Evolutionary conservation across 2,797 vertebrate species (phyloP).

Genomic region (Sciurus vulgaris): DNA sequence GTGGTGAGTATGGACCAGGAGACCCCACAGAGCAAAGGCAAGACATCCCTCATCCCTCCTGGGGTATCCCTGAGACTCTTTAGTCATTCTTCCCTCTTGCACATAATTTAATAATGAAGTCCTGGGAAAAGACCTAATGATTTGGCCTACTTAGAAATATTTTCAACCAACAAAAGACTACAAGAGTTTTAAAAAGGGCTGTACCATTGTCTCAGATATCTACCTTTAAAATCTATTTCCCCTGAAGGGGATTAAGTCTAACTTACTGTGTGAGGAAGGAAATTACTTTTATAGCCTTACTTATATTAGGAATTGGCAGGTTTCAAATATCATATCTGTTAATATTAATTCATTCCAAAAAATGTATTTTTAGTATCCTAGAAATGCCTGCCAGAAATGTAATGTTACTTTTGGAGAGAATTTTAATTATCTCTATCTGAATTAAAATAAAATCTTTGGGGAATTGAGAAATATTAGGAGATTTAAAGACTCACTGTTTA

Average conservation of each 20-base stretch:
- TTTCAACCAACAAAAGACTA: slow-evolving; percentile 17
- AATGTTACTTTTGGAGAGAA: slow-evolving; percentile 33
- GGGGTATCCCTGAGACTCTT: background rate
- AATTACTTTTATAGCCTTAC: slow-evolving; percentile 51
- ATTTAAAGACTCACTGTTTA: background rate
- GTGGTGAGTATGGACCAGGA: background rate
- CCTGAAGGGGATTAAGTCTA: background rate
- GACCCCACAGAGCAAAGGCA: background rate
- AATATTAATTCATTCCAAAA: slow-evolving; percentile 35
- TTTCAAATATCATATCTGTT: background rate
- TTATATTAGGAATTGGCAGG: slow-evolving; percentile 15
- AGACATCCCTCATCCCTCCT: background rate
- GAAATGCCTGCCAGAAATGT: slow-evolving; percentile 30
- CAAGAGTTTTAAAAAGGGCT: background rate
- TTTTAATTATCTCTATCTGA: slow-evolving; percentile 47
- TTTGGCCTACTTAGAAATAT: slow-evolving; percentile 48
- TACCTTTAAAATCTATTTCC: slow-evolving; percentile 55
- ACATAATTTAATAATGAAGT: background rate
- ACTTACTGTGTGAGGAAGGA: slow-evolving; percentile 17
- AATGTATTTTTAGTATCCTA: slow-evolving; percentile 15
- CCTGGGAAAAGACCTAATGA: background rate
- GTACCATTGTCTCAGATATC: background rate
- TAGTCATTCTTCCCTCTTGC: background rate
- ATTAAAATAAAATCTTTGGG: slow-evolving; percentile 22
- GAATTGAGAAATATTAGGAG: slow-evolving; percentile 36